Base-by-base conservation (phyloP, 2,797 vertebrate genomes). In the Silurus lanzhouensis region DNA sequence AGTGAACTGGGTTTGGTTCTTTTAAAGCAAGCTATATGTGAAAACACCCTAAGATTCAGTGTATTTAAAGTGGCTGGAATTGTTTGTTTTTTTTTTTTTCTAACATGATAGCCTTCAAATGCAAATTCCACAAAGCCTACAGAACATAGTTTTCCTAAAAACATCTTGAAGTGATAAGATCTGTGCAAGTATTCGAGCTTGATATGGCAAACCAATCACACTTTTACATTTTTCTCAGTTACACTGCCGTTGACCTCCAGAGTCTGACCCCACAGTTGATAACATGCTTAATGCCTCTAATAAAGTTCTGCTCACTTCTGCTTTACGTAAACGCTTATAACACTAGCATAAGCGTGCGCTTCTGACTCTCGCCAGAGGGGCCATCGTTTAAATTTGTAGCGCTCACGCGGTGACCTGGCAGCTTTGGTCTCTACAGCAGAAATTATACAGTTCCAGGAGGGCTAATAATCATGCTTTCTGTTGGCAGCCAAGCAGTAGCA, bases 161-260 rank as follows among this genome's bases (percentile, higher is more conserved):
- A 76, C 63, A 75, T 15, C 27, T 38, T 57, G 70, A 83, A 82
- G 58, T 48, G 38, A 7, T 58, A 61, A 52, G 22, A 58, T 61
- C 46, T 85, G 81, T 60, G 14, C 15, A 74, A 77, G 48, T 31
- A 84, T 78, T 72, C 64, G 83, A 8, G 38, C 20, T n/a, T 20
- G 64, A 83, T 84, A 74, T 80, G 74, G 85, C 86, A 88, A 90
- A 85, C 60, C 68, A 79, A 87, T 90, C 52, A 85, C 71, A 31
- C n/a, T 76, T 90, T 91, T 72, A 86, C 63, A 75, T 63, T 80
- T 80, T 70, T 84, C 70, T 75, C 86, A 84, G 31, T 86, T 87
- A 78, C 77, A 79, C 75, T 27, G 13, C 77, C 4, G 27, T n/a
- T 82, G 87, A 88, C 85, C 72, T 64, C 61, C 9, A 82, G 31